A percentile compares a stretch with the other conserved stretches of the same genome.
Evolutionary conservation across 2,888 invertebrate species (phyloP).

Genomic region (Caenorhabditis uteleia): DNA sequence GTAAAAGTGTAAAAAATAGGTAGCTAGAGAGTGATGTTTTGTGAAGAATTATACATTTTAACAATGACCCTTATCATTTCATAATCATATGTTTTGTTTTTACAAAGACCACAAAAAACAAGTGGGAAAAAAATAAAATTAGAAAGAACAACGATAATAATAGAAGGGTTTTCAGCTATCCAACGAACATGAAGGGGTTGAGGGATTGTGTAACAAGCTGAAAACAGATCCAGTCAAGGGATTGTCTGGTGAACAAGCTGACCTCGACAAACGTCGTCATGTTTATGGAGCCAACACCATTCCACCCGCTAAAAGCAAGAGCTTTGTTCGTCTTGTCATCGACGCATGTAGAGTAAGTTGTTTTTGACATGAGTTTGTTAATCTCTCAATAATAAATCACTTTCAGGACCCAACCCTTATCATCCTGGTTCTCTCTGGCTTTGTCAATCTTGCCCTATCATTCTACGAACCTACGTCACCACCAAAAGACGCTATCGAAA

Average conservation of each 20-base stretch:
- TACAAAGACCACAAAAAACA: conserved; percentile 7
- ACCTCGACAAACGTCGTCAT: conserved; percentile 52
- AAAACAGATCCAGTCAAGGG: conserved; percentile 60
- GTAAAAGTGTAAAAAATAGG: too few species aligned
- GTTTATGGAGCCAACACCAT: conserved; percentile 66
- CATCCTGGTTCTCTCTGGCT: conserved; percentile 65
- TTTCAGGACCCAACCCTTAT: conserved; percentile 68
- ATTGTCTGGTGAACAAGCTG: conserved; percentile 52
- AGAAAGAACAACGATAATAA: conserved; percentile 4
- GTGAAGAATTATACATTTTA: too few species aligned
- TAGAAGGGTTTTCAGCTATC: conserved; percentile 46
- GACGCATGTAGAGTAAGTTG: conserved; percentile 59
- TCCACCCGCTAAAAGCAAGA: conserved; percentile 61
- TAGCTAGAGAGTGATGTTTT: too few species aligned
- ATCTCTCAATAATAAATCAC: too few species aligned
- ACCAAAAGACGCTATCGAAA: conserved; percentile 18
- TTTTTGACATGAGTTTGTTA: not conserved
- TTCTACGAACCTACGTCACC: conserved; percentile 63
- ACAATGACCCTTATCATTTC: too few species aligned
- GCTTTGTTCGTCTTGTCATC: conserved; percentile 56
- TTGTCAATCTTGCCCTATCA: conserved; percentile 65
- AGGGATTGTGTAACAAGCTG: conserved; percentile 60
- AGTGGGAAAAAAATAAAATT: not conserved
- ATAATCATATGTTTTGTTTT: conserved; percentile 24
- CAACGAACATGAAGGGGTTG: conserved; percentile 61